Conservation (phyloP, 2,888 invertebrate genomes). For the Mesorhabditis sp. region DNA sequence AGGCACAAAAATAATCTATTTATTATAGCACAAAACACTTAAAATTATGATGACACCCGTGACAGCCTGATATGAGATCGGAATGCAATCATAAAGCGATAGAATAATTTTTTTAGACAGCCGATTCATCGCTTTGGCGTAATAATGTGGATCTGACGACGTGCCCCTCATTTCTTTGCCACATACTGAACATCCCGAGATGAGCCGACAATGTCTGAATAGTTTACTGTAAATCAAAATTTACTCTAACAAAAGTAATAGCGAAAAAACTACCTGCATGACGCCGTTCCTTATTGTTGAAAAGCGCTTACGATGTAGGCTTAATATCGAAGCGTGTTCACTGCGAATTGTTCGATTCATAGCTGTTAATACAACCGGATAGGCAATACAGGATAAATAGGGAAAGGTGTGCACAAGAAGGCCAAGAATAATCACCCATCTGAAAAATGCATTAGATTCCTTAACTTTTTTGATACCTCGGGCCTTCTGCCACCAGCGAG, state of each 20-base stretch:
- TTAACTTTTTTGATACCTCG: constrained; percentile 8
- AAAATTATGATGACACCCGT: too few species aligned
- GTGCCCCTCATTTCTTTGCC: neutral
- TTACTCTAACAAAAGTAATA: neutral
- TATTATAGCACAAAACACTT: too few species aligned
- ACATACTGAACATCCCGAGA: neutral
- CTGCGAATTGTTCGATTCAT: constrained; percentile 17
- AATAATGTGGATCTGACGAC: too few species aligned
- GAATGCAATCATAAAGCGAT: too few species aligned
- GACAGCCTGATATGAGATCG: too few species aligned
- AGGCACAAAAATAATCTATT: too few species aligned
- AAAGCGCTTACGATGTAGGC: neutral
- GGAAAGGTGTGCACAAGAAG: constrained; percentile 31
- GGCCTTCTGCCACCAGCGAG: constrained; percentile 15
- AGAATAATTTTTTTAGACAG: too few species aligned
- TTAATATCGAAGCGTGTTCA: constrained; percentile 1
- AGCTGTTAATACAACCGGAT: constrained; percentile 33
- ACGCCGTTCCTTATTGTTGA: neutral
- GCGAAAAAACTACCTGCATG: neutral
- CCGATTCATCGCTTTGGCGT: too few species aligned
- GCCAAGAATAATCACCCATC: constrained; percentile 28
- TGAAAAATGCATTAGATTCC: constrained; percentile 9
- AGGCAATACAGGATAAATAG: constrained; percentile 35
- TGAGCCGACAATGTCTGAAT: constrained; percentile 1
- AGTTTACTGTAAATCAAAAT: too few species aligned